phyloP scores from a whole-genome alignment of 2,113 vertebrate species.

The Malurus alboscapulatus region DNA sequence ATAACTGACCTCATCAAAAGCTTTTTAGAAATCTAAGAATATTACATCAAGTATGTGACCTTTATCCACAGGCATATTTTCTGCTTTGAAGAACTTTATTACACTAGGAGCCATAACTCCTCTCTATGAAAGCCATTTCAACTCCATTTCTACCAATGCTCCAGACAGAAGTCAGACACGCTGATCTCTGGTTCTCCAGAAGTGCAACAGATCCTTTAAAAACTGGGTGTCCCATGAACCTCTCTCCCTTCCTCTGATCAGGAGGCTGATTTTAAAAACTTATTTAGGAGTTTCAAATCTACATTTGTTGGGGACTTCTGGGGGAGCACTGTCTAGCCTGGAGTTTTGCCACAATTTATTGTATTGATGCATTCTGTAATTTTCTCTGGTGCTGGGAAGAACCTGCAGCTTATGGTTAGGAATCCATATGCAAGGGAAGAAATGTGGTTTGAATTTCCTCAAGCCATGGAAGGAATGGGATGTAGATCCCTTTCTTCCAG shows the following conservation, averaged over 20 bases:
- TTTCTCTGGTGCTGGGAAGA: neutral
- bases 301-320: neutral
- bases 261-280: neutral
- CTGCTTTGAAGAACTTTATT: constrained; percentile 48
- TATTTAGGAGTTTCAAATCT: neutral
- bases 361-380: neutral
- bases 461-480: neutral
- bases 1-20: constrained; percentile 52
- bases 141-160: neutral
- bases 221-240: rapidly evolving
- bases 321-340: rapidly evolving
- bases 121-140: neutral
- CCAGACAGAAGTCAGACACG: neutral
- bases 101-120: neutral
- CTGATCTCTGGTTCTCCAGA: neutral
- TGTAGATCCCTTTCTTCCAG: neutral
- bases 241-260: neutral
- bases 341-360: neutral
- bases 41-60: constrained; percentile 39
- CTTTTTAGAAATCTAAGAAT: constrained; percentile 57
- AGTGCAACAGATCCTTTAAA: neutral
- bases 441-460: neutral
- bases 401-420: neutral
- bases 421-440: neutral
- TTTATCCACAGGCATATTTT: constrained; percentile 33